phyloP scores from a whole-genome alignment of 2,797 vertebrate genomes.

The Paramormyrops hopkinsi region DNA sequence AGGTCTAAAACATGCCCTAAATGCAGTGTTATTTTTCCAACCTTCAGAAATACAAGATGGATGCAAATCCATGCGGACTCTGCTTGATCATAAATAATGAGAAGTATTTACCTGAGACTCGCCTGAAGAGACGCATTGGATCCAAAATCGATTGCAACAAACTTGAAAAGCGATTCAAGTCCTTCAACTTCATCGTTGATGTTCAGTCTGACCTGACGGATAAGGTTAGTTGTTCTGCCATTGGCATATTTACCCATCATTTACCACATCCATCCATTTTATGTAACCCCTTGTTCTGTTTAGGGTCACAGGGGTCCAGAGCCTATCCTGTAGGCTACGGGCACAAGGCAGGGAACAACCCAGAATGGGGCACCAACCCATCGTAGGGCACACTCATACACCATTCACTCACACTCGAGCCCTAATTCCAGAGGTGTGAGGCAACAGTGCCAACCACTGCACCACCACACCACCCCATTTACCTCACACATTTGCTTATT shows the following conservation, averaged over 20 bases:
- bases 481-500: neutral
- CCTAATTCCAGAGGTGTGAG: neutral
- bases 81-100: slow-evolving; percentile 41
- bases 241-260: neutral
- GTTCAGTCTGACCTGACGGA: slow-evolving; percentile 66
- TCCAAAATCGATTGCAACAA: neutral
- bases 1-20: neutral
- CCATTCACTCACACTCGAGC: neutral
- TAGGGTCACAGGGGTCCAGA: neutral
- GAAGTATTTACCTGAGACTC: neutral
- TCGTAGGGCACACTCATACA: neutral
- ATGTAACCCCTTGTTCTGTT: neutral
- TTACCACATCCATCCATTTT: neutral
- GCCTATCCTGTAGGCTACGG: neutral
- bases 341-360: neutral
- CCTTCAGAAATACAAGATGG: neutral
- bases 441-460: neutral
- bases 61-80: neutral
- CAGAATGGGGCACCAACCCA: neutral
- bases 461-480: neutral
- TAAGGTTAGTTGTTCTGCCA: slow-evolving; percentile 54
- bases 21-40: neutral
- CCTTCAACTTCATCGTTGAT: slow-evolving; percentile 65
- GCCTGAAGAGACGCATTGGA: neutral
- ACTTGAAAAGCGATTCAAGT: neutral